Percentiles rank a stretch among this genome's conserved stretches.
Evolutionary conservation across 2,888 invertebrate genomes (phyloP).

Genomic region (Leuctra nigra): DNA sequence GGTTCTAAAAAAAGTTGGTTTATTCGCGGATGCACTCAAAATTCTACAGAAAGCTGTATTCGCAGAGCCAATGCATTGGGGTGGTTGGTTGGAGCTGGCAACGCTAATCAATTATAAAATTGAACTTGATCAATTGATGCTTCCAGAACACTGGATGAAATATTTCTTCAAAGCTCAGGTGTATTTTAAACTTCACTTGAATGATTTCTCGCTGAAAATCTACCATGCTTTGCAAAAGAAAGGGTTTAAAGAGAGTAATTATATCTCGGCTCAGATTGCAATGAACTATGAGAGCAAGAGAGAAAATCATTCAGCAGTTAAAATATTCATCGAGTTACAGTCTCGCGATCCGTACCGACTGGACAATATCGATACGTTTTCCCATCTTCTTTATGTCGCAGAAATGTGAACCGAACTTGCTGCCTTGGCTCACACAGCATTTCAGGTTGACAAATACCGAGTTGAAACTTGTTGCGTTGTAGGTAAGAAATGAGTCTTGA

Average conservation of each 20-base stretch:
- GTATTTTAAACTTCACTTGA: constrained; percentile 81
- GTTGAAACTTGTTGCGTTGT: constrained; percentile 98
- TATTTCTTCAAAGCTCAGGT: constrained; percentile 87
- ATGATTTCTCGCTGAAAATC: constrained; percentile 81
- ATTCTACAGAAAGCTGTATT: constrained; percentile 72
- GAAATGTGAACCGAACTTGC: constrained; percentile 89
- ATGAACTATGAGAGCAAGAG: constrained; percentile 87
- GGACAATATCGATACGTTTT: constrained; percentile 95
- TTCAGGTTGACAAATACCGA: constrained; percentile 91
- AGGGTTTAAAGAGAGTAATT: constrained; percentile 83
- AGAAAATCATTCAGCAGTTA: constrained; percentile 85
- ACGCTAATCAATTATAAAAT: constrained; percentile 77
- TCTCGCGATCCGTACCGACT: constrained; percentile 86
- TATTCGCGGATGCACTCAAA: constrained; percentile 69
- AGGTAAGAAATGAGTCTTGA: constrained; percentile 50
- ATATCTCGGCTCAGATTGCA: constrained; percentile 87
- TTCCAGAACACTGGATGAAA: constrained; percentile 91
- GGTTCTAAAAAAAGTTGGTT: constrained; percentile 78
- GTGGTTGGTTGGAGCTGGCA: constrained; percentile 90
- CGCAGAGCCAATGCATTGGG: constrained; percentile 83
- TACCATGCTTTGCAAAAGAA: constrained; percentile 67
- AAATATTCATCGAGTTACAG: constrained; percentile 74
- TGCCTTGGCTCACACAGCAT: constrained; percentile 86
- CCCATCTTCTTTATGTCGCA: constrained; percentile 91
- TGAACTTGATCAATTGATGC: constrained; percentile 46